phyloP scores from a whole-genome alignment of 1,140 invertebrate species.

The Nixonia krombeini region DNA sequence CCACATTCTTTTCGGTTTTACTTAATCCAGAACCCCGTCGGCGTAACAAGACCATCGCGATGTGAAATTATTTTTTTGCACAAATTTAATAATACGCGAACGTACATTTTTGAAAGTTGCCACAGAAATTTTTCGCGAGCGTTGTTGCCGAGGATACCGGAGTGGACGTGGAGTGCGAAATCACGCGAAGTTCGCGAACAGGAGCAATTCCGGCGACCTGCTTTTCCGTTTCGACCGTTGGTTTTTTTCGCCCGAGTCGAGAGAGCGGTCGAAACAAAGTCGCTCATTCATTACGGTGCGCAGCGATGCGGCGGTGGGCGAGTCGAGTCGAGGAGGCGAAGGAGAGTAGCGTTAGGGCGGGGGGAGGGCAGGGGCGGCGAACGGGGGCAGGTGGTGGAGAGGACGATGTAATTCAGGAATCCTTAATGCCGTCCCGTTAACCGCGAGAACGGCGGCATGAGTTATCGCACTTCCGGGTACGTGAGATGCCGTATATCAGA shows the following conservation, averaged over 20 bases:
- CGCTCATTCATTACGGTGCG: constrained; percentile 6
- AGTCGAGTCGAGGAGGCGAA: no score
- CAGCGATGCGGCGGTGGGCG: background rate
- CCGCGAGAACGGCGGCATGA: constrained; percentile 47
- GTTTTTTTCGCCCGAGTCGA: background rate
- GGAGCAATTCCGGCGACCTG: background rate
- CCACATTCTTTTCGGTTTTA: no score
- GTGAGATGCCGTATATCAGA: constrained; percentile 52
- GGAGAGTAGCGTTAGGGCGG: no score
- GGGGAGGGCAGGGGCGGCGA: background rate
- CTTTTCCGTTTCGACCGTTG: background rate
- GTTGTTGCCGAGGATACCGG: no score
- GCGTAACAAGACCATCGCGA: no score
- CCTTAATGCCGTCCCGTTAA: constrained; percentile 59
- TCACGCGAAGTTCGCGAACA: background rate
- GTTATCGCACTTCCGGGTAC: constrained; percentile 57
- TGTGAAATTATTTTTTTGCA: no score
- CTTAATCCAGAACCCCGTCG: no score
- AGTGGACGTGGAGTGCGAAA: no score
- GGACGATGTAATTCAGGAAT: constrained; percentile 52
- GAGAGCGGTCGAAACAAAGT: constrained; percentile 7
- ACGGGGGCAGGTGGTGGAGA: constrained; percentile 24
- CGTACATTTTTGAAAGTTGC: no score
- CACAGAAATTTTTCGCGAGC: no score
- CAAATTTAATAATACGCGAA: no score